These are phyloP conservation scores for Chromoteleia sp. DNA, from an alignment of 2,888 invertebrate species.

Conservation along the genomic window DNA sequence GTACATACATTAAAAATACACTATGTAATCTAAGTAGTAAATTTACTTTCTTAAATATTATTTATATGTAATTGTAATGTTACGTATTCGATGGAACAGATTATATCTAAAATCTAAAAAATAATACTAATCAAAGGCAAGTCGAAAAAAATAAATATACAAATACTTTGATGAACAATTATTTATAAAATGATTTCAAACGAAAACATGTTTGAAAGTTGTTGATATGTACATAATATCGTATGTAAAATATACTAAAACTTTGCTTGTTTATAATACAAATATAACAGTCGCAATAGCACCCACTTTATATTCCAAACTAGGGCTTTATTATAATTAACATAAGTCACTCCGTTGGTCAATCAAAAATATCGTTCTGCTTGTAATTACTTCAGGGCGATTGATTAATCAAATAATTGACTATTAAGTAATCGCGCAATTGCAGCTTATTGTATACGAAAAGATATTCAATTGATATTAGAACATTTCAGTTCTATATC, in stretches of 20 bases:
- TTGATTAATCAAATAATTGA: too few species aligned
- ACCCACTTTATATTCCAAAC: conserved; percentile 8
- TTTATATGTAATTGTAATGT: too few species aligned
- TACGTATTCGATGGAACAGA: too few species aligned
- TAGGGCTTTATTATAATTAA: conserved; percentile 6
- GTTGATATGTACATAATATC: background rate
- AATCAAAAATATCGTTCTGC: background rate
- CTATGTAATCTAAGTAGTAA: too few species aligned
- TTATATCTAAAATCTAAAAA: too few species aligned
- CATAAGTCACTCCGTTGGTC: conserved; percentile 2
- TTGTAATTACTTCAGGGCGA: background rate
- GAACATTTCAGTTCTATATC: conserved; percentile 17
- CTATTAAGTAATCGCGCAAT: too few species aligned
- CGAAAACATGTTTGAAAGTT: background rate
- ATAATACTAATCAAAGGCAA: too few species aligned
- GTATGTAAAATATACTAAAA: background rate
- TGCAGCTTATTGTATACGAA: background rate
- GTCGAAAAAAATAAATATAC: too few species aligned
- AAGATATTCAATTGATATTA: conserved; percentile 11
- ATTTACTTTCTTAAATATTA: too few species aligned
- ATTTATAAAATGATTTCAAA: background rate
- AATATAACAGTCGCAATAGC: background rate
- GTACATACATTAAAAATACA: too few species aligned
- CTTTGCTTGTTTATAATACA: conserved; percentile 8
- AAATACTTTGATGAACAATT: too few species aligned